Percentiles rank a stretch among this genome's conserved stretches.
These are phyloP conservation scores for Chrysina gloriosa DNA, from an alignment of 2,888 invertebrate species.

Conservation along the genomic window DNA sequence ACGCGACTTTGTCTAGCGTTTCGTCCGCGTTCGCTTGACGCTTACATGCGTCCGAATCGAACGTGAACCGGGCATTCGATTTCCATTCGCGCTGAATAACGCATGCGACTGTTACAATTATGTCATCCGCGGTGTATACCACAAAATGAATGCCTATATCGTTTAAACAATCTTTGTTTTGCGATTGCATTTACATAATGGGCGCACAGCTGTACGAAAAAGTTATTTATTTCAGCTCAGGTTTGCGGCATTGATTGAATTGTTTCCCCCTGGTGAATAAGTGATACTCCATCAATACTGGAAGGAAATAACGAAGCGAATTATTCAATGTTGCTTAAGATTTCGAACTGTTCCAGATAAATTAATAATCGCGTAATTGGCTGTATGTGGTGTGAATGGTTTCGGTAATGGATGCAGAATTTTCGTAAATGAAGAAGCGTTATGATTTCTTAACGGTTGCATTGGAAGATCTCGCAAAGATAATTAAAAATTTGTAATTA, in stretches of 20 bases:
- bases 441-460: no score
- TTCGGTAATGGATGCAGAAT: no score
- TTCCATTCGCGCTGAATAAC: background rate
- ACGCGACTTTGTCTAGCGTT: conserved; percentile 30
- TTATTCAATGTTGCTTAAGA: no score
- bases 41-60: background rate
- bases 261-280: background rate
- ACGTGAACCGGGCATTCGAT: background rate
- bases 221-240: background rate
- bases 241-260: background rate
- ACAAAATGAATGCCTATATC: no score
- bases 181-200: background rate
- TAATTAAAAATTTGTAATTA: no score
- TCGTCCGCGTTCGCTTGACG: conserved; percentile 5
- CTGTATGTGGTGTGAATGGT: no score
- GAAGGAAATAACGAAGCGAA: no score
- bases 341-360: no score
- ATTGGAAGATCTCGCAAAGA: no score
- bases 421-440: no score
- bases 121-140: background rate
- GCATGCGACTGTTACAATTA: background rate
- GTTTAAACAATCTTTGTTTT: background rate
- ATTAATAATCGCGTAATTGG: no score
- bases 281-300: no score
- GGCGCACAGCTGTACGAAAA: background rate